These are phyloP conservation scores for Shargacucullia verbasci DNA, from an alignment of 2,888 invertebrate genomes.

Conservation along the genomic window DNA sequence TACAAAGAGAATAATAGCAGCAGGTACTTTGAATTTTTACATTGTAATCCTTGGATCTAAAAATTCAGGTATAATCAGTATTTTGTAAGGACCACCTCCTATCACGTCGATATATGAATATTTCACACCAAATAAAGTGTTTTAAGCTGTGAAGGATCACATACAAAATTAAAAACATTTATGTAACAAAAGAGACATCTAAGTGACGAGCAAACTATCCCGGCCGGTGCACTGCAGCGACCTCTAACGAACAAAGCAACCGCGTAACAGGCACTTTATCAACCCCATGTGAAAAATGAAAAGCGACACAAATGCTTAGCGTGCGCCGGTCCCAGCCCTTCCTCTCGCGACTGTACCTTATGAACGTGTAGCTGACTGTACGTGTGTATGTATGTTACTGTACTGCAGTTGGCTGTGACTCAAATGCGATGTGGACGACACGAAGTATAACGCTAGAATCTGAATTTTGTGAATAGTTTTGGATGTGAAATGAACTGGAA, in stretches of 20 bases:
- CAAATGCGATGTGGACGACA: slow-evolving; percentile 17
- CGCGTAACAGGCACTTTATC: slow-evolving; percentile 14
- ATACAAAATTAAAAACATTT: too few species aligned
- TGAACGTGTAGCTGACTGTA: background rate
- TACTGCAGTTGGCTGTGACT: slow-evolving; percentile 31
- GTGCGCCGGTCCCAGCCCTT: slow-evolving; percentile 1
- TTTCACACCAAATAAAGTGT: too few species aligned
- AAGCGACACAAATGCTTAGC: slow-evolving; percentile 8
- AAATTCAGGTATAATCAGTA: too few species aligned
- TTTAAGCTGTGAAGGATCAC: too few species aligned
- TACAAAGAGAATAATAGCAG: too few species aligned
- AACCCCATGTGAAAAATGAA: slow-evolving; percentile 34
- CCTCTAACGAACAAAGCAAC: background rate
- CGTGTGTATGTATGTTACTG: background rate
- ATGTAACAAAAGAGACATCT: too few species aligned
- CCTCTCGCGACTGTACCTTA: background rate
- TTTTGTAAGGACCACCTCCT: too few species aligned
- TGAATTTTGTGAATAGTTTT: slow-evolving; percentile 16
- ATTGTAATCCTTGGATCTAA: too few species aligned
- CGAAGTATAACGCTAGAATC: slow-evolving; percentile 1
- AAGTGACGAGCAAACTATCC: background rate
- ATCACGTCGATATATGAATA: too few species aligned
- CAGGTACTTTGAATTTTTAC: too few species aligned
- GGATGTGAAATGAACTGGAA: slow-evolving; percentile 17
- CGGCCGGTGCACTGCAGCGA: slow-evolving; percentile 6